These are phyloP conservation scores for Bradypodion ventrale DNA, from an alignment of 2,797 vertebrate genomes.

Conservation along the genomic window DNA sequence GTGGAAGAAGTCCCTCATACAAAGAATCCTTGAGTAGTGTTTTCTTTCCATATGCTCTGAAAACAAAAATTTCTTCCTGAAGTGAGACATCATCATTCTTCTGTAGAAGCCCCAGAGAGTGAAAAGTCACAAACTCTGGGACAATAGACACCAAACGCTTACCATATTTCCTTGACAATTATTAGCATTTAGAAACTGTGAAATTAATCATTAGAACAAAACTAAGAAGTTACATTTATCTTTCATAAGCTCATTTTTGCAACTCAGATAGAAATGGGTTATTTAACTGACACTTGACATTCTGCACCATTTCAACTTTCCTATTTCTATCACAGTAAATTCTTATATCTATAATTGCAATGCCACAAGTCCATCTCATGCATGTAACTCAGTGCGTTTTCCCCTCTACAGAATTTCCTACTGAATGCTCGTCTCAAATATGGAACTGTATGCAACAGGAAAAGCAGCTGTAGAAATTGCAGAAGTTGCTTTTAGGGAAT, in stretches of 20 bases:
- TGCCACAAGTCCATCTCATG: neutral
- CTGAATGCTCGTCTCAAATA: neutral
- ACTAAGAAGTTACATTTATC: neutral
- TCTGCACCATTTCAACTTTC: neutral
- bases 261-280: neutral
- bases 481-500: neutral
- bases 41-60: constrained; percentile 66
- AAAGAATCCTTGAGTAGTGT: constrained; percentile 62
- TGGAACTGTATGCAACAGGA: neutral
- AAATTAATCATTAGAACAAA: neutral
- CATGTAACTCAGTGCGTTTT: neutral
- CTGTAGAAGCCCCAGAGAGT: neutral
- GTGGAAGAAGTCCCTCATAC: constrained; percentile 68
- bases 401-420: too few relatives aligned
- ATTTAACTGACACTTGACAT: neutral
- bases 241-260: neutral
- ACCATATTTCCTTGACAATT: neutral
- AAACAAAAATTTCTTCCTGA: constrained; percentile 45
- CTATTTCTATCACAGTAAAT: neutral
- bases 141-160: neutral
- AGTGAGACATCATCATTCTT: constrained; percentile 9
- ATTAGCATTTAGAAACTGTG: neutral
- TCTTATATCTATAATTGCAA: neutral
- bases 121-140: constrained; percentile 4
- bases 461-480: neutral